phyloP scores from a whole-genome alignment of 30 jellyfish, hydroid and myxozoan genomes.

The Hydra vulgaris region DNA sequence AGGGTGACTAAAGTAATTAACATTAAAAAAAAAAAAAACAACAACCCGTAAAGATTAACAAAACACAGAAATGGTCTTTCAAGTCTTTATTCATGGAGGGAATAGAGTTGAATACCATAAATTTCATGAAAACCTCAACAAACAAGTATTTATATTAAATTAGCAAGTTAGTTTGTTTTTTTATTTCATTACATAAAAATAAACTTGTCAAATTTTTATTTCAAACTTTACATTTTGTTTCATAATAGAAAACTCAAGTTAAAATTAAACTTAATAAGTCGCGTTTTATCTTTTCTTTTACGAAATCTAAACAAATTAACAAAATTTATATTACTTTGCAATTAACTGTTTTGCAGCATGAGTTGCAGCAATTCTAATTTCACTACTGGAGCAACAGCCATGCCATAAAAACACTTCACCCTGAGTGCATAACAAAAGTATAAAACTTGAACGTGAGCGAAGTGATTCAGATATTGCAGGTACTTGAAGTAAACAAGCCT shows the following conservation, averaged over 20 bases:
- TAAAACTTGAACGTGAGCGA: conserved; percentile 82
- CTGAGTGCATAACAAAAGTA: conserved; percentile 65
- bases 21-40: not conserved
- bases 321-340: conserved; percentile 42
- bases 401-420: conserved; percentile 93
- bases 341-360: conserved; percentile 79
- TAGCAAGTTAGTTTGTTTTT: too few relatives aligned
- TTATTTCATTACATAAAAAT: too few relatives aligned
- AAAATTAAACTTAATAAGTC: not conserved
- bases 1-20: conserved; percentile 58
- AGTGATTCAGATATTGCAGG: conserved; percentile 82
- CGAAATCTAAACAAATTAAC: not conserved
- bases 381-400: conserved; percentile 78
- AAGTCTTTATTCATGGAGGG: too few relatives aligned
- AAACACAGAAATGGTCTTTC: not conserved
- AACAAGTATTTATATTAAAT: too few relatives aligned
- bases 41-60: not conserved
- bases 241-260: too few relatives aligned
- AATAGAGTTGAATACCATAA: too few relatives aligned
- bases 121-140: too few relatives aligned
- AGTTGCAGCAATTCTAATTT: conserved; percentile 62
- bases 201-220: too few relatives aligned
- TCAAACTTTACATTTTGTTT: too few relatives aligned
- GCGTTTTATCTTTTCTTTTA: too few relatives aligned
- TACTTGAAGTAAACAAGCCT: conserved; percentile 79